Base-by-base conservation (phyloP, 2,113 vertebrate species). In the Cephalopholis sonnerati region DNA sequence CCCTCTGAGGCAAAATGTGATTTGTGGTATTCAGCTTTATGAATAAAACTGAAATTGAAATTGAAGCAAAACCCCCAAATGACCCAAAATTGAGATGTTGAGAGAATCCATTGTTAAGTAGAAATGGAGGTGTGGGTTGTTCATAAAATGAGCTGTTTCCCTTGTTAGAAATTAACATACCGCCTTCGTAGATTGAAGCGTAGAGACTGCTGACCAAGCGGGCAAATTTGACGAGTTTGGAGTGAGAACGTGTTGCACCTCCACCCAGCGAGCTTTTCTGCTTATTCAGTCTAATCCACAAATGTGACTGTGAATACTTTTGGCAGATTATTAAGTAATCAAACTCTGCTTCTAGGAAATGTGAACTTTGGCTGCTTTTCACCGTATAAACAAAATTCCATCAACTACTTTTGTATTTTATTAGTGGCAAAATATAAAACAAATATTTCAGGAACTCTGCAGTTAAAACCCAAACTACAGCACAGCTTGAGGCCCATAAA, bases 211-310 rank as follows among this genome's bases (percentile, higher is more conserved):
- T 44, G 41, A 36, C 32, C 32, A 36, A 36, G 32, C 32, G 32
- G 32, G 1, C 32, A 36, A 10, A 44, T 44, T 9, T 44, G 41
- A 44, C 10, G 41, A 2, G 41, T 44, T 44, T 5, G 32, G 32
- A 36, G 32, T 36, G 32, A 36, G 32, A 36, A 36, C 32, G 32
- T 36, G 41, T 44, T 44, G 8, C 41, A 44, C 22, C 39, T 61
- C 46, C 15, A 61, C 1, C 64, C 17, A 2, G 27, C 25, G 50
- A 57, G 24, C 39, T 65, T 61, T 22, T 17, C 41, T 59, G n/a
- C 17, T 41, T 69, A 51, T 78, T n/a, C 44, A 15, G 25, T 55
- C 16, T 8, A 63, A 72, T 57, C 27, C 39, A 53, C 29, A 69
- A 13, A 68, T 24, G 9, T 36, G 7, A 22, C 22, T 62, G 18